Conservation (phyloP, 2,888 invertebrate species). For the Apeira syringaria region DNA sequence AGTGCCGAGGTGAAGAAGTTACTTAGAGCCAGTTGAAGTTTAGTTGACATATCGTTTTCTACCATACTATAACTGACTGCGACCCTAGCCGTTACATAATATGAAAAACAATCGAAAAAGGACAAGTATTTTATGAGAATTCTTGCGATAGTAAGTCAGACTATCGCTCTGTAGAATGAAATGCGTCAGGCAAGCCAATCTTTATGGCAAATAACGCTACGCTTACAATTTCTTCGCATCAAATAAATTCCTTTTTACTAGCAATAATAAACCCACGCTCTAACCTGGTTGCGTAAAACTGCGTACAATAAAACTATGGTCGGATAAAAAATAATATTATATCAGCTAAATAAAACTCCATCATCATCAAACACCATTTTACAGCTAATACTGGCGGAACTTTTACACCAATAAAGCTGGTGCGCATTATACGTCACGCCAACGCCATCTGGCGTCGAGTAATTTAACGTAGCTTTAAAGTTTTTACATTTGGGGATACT, state of each 20-base stretch:
- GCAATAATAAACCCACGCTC: slow-evolving; percentile 11
- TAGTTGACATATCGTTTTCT: too few relatives aligned
- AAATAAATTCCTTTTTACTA: slow-evolving; percentile 17
- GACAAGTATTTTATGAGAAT: too few relatives aligned
- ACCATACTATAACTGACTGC: too few relatives aligned
- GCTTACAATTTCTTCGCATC: slow-evolving; percentile 3
- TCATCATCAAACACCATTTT: slow-evolving; percentile 18
- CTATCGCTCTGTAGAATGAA: neutral
- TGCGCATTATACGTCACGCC: neutral
- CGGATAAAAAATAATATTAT: slow-evolving; percentile 7
- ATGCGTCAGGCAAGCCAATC: neutral
- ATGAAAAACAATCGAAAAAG: too few relatives aligned
- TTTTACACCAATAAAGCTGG: slow-evolving; percentile 6
- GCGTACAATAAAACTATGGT: slow-evolving; percentile 5
- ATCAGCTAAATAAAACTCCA: slow-evolving; percentile 11
- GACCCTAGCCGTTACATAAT: too few relatives aligned
- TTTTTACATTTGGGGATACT: slow-evolving; percentile 11
- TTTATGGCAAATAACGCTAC: slow-evolving; percentile 2
- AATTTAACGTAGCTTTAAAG: slow-evolving; percentile 11
- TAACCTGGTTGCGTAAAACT: slow-evolving; percentile 1
- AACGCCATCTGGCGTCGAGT: slow-evolving; percentile 9
- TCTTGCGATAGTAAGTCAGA: too few relatives aligned
- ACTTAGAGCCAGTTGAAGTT: too few relatives aligned
- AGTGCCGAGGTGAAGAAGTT: too few relatives aligned
- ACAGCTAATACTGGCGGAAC: neutral